phyloP scores from a whole-genome alignment of 2,113 vertebrate species.

The Callionymus lyra region DNA sequence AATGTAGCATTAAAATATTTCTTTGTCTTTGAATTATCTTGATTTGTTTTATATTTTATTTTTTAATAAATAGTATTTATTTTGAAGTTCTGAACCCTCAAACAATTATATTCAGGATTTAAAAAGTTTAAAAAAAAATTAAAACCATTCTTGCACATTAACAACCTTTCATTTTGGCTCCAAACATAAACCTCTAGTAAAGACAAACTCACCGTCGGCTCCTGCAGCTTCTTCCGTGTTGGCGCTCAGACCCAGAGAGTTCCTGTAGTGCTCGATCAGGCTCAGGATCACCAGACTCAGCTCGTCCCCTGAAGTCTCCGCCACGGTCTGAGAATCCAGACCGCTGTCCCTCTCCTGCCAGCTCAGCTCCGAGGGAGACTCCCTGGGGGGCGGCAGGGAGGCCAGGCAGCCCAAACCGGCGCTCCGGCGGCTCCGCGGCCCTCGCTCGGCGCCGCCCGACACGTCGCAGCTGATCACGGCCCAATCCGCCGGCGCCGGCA shows the following conservation, averaged over 20 bases:
- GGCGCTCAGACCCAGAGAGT: constrained; percentile 33
- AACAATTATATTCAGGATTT: too few species aligned
- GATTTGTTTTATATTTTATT: too few species aligned
- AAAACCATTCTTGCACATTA: too few species aligned
- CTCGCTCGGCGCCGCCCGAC: constrained; percentile 10
- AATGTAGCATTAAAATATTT: too few species aligned
- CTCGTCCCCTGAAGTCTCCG: constrained; percentile 39
- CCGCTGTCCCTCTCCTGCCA: constrained; percentile 48
- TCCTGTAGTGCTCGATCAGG: constrained; percentile 55
- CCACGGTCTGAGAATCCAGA: constrained; percentile 30
- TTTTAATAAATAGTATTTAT: too few species aligned
- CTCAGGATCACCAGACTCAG: constrained; percentile 44
- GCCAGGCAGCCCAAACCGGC: constrained; percentile 9
- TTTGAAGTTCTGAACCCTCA: too few species aligned
- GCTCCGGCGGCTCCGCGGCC: background rate
- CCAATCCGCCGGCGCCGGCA: constrained; percentile 42
- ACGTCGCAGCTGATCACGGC: constrained; percentile 43
- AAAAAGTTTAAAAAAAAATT: too few species aligned
- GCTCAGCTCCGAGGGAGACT: constrained; percentile 34
- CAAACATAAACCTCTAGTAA: background rate
- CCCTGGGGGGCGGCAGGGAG: constrained; percentile 12
- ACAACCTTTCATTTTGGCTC: too few species aligned
- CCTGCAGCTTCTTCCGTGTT: constrained; percentile 34
- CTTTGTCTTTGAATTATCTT: too few species aligned
- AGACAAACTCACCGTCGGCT: constrained; percentile 46